Percentiles rank a stretch among this genome's conserved stretches.
Conservation (phyloP, 1,140 invertebrate species). For the Bombus pyrosoma region DNA sequence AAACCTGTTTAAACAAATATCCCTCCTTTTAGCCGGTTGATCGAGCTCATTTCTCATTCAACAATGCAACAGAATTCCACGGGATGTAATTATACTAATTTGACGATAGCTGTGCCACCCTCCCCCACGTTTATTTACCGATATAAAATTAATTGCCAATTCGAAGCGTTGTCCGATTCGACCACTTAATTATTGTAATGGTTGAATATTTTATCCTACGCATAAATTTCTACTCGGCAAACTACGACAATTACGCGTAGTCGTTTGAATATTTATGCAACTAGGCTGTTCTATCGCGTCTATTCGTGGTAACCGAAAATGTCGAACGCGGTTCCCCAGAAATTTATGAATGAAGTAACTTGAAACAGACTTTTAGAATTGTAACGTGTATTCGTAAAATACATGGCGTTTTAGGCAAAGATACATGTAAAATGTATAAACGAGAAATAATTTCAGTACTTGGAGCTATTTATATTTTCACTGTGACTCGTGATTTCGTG, state of each 20-base stretch:
- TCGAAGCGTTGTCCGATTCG: background rate
- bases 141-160: slow-evolving; percentile 23
- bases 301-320: slow-evolving; percentile 8
- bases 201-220: slow-evolving; percentile 21
- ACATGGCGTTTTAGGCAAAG: background rate
- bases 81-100: slow-evolving; percentile 8
- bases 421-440: background rate
- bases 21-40: background rate
- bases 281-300: background rate
- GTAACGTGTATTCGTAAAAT: no score
- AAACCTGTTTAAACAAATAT: slow-evolving; percentile 11
- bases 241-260: slow-evolving; percentile 20
- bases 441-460: background rate
- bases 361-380: no score
- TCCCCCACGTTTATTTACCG: background rate
- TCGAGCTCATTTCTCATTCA: background rate
- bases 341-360: background rate
- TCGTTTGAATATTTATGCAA: slow-evolving; percentile 16
- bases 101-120: background rate
- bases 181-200: slow-evolving; percentile 34
- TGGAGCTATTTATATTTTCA: background rate
- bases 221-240: slow-evolving; percentile 14
- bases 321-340: background rate
- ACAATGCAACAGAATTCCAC: background rate
- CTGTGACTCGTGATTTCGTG: background rate